A percentile compares a stretch with the other conserved stretches of the same genome.
Conservation (phyloP, 2,888 invertebrate genomes). For the Slavum lentiscoides region DNA sequence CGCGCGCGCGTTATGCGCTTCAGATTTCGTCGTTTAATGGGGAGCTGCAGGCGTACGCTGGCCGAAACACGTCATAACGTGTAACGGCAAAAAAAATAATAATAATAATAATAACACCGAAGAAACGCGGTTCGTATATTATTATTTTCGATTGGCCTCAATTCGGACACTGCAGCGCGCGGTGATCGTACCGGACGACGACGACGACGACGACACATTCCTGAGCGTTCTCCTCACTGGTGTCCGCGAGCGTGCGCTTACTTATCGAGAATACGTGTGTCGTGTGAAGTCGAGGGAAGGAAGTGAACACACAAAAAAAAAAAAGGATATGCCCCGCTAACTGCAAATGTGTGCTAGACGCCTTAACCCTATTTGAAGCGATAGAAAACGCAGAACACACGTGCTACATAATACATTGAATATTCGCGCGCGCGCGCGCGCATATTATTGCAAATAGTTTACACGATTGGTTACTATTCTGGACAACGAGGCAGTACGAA, state of each 20-base stretch:
- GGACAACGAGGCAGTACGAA: too few species aligned
- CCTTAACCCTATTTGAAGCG: constrained; percentile 11
- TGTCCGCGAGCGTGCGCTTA: constrained; percentile 20
- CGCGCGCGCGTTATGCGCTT: too few species aligned
- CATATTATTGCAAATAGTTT: too few species aligned
- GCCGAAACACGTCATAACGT: neutral
- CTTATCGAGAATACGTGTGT: neutral
- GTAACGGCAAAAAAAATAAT: neutral
- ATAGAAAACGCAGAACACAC: neutral
- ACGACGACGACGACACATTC: constrained; percentile 36
- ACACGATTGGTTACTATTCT: too few species aligned
- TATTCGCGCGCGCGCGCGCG: too few species aligned
- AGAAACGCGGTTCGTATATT: constrained; percentile 32
- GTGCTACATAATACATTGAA: too few species aligned
- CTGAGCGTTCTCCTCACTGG: constrained; percentile 35
- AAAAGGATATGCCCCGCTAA: constrained; percentile 27
- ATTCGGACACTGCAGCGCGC: constrained; percentile 16
- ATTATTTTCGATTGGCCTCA: constrained; percentile 48
- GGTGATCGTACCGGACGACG: constrained; percentile 16
- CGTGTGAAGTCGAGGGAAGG: constrained; percentile 9
- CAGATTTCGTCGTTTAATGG: neutral
- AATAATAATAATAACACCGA: neutral
- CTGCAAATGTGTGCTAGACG: constrained; percentile 1
- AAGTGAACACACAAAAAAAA: constrained; percentile 1
- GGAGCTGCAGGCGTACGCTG: neutral